Percentiles rank a stretch among this genome's conserved stretches.
Evolutionary conservation across 1,140 invertebrate genomes (phyloP).

Genomic region (Teleogryllus occipitalis): DNA sequence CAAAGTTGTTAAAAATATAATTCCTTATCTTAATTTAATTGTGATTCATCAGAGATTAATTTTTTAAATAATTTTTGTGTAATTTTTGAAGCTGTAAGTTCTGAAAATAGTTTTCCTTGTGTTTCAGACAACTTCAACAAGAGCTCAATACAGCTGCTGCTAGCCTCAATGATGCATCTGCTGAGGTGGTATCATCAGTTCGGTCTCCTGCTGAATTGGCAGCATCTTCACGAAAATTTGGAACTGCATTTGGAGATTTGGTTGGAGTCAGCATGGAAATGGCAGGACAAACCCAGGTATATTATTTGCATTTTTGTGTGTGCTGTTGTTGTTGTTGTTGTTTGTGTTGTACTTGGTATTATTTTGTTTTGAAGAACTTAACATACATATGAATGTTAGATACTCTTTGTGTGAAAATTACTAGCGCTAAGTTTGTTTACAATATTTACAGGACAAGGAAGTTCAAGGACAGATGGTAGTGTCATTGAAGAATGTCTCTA

Average conservation of each 20-base stretch:
- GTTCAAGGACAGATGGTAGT: conserved; percentile 70
- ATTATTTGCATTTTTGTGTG: background rate
- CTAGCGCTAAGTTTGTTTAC: conserved; percentile 9
- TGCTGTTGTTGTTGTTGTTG: background rate
- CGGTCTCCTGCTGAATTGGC: conserved; percentile 59
- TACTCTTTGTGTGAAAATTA: too few relatives aligned
- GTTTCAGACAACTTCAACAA: conserved; percentile 64
- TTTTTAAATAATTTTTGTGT: background rate
- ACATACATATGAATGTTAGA: too few relatives aligned
- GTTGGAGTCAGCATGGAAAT: conserved; percentile 71
- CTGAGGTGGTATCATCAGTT: conserved; percentile 66
- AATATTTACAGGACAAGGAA: conserved; percentile 47
- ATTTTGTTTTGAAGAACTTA: too few relatives aligned
- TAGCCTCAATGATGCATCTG: conserved; percentile 70
- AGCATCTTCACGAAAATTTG: conserved; percentile 62
- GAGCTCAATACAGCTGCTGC: conserved; percentile 76
- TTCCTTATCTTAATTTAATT: too few relatives aligned
- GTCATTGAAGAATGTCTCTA: conserved; percentile 78
- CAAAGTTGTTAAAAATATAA: too few relatives aligned
- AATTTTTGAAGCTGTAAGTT: background rate
- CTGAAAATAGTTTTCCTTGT: background rate
- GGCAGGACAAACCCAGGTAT: conserved; percentile 61
- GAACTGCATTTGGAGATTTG: conserved; percentile 64
- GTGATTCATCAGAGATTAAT: too few relatives aligned
- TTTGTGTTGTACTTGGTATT: too few relatives aligned